Evolutionary conservation across 92 coral and sea anemone species (phyloP), one percentile per base, ranked within the genome.

Genomic region (Scolanthus callimorphus): DNA sequence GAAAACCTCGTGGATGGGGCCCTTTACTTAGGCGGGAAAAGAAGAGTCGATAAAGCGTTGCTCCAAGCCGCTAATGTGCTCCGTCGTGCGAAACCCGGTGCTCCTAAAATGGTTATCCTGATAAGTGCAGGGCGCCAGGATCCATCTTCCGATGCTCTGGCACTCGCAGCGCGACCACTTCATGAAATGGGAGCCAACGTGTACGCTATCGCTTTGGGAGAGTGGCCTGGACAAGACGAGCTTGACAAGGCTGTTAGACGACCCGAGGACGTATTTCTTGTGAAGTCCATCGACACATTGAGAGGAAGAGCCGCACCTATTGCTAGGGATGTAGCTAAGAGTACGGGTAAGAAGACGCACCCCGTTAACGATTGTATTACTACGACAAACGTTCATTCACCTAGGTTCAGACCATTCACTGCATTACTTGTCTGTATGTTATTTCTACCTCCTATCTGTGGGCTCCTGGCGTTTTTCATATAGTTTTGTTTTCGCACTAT

Each of bases 131-230:
- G 84, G 17, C 79, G 44, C 59, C 85, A 76, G 39, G 27, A 83
- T 1, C 76, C 67, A 1, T 88, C 84, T 38, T 48, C 66, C 1
- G 74, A 64, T 21, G 23, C 81, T 4, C 64, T 85, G 2, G 50
- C 61, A 12, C 80, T 69, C 1, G 86, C 85, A 8, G 59, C 84
- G n/a, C 57, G 56, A 51, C 89, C 84, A 4, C 86, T 91, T 46
- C 81, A 72, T 3, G 56, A 84, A 37, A 70, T 52, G 11, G 83
- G 81, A 17, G 79, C 65, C 11, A 43, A 71, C 31, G 61, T 41
- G n/a, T 87, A 64, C 55, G 77, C 80, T 17, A 74, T 91, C 13
- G 75, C 87, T 17, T 69, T 91, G 29, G 85, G 96, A 25, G 71
- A 49, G 34, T 61, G 72, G 12, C 73, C 76, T n/a, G 64, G 76